A percentile compares a stretch with the other conserved stretches of the same genome.
phyloP scores from a whole-genome alignment of 1,140 invertebrate species.

The Hermetia illucens region DNA sequence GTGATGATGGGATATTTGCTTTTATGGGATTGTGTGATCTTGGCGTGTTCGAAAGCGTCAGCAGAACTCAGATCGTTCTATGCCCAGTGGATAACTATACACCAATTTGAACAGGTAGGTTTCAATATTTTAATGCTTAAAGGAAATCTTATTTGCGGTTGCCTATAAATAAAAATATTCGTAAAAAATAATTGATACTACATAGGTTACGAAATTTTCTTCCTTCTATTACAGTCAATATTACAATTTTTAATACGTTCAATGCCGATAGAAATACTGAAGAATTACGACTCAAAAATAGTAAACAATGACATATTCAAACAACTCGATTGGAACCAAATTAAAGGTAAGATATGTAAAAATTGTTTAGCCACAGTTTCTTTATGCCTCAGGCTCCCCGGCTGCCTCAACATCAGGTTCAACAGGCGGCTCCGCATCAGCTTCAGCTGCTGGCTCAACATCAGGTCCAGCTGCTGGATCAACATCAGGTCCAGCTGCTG shows the following conservation, averaged over 20 bases:
- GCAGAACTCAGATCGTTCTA: constrained; percentile 54
- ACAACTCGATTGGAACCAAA: constrained; percentile 16
- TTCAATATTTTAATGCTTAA: constrained; percentile 3
- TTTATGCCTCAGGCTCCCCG: too few species aligned
- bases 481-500: not conserved
- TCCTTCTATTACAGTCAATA: constrained; percentile 20
- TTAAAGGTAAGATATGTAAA: constrained; percentile 28
- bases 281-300: constrained; percentile 23
- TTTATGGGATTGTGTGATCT: constrained; percentile 56
- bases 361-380: too few species aligned
- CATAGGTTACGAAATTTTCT: too few species aligned
- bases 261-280: constrained; percentile 28
- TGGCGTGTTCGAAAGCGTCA: constrained; percentile 48
- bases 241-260: constrained; percentile 24
- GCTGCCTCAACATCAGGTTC: too few species aligned
- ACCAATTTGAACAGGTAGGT: constrained; percentile 22
- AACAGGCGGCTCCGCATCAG: not conserved
- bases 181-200: too few species aligned
- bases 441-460: not conserved
- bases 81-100: constrained; percentile 49
- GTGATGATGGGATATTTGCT: constrained; percentile 42
- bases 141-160: constrained; percentile 3
- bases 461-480: not conserved
- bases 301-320: constrained; percentile 20
- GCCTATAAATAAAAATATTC: too few species aligned